Conservation (phyloP, 2,888 invertebrate species). For the Opisthograptis luteolata region DNA sequence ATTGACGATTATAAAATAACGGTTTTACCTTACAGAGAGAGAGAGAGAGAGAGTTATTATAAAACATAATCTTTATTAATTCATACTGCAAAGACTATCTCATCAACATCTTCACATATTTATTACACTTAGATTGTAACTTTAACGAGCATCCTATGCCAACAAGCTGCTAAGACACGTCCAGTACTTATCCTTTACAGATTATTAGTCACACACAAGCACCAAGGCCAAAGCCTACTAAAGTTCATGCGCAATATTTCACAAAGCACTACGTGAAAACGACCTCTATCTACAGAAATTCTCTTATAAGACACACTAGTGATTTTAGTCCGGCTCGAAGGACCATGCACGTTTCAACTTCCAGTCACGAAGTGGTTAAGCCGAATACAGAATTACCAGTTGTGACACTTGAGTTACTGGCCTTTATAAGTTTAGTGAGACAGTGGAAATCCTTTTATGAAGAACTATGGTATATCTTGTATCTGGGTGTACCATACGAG, state of each 20-base stretch:
- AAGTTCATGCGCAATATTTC: slow-evolving; percentile 13
- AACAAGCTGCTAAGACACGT: background rate
- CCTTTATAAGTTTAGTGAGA: slow-evolving; percentile 14
- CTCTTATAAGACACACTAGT: slow-evolving; percentile 13
- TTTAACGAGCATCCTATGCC: too few species aligned
- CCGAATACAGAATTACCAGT: slow-evolving; percentile 28
- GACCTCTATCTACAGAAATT: slow-evolving; percentile 16
- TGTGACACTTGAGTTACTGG: slow-evolving; percentile 16
- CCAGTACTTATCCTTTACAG: background rate
- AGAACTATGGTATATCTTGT: too few species aligned
- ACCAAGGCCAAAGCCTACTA: slow-evolving; percentile 10
- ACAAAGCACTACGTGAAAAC: slow-evolving; percentile 26
- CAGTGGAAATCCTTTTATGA: slow-evolving; percentile 4
- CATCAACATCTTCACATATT: too few species aligned
- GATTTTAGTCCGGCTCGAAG: slow-evolving; percentile 18
- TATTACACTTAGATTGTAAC: too few species aligned
- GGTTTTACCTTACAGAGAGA: background rate
- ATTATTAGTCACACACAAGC: slow-evolving; percentile 3
- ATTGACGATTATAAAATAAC: too few species aligned
- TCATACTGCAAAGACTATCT: too few species aligned
- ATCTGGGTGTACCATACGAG: too few species aligned
- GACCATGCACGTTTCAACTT: slow-evolving; percentile 32
- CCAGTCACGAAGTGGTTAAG: slow-evolving; percentile 36
- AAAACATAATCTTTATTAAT: too few species aligned
- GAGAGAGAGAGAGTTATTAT: too few species aligned